phyloP scores from a whole-genome alignment of 2,113 vertebrate genomes.

The Bujurquina vittata region DNA sequence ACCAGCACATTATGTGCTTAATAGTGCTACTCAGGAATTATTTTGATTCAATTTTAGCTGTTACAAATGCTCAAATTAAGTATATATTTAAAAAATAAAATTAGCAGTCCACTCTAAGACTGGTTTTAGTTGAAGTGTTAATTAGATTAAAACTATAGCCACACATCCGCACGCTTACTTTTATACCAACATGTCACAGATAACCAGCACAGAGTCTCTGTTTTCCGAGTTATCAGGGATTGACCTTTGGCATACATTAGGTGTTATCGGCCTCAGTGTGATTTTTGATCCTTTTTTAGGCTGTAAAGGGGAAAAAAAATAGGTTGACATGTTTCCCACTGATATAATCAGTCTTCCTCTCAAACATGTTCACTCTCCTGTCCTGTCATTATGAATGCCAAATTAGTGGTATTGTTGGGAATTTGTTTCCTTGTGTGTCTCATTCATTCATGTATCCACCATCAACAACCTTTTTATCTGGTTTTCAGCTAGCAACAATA shows the following conservation, averaged over 20 bases:
- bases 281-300: neutral
- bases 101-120: neutral
- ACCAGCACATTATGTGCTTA: neutral
- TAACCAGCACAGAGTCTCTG: constrained; percentile 10
- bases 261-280: constrained; percentile 2
- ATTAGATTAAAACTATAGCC: neutral
- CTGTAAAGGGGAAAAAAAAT: neutral
- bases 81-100: neutral
- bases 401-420: neutral
- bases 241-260: constrained; percentile 18
- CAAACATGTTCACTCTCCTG: neutral
- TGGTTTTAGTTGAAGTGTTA: neutral
- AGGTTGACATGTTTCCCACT: neutral
- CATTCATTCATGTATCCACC: no score
- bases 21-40: neutral
- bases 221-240: constrained; percentile 43
- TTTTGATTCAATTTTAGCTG: neutral
- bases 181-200: constrained; percentile 11
- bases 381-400: neutral
- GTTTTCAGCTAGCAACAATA: no score
- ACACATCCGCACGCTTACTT: neutral
- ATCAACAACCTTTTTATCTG: no score
- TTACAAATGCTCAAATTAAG: neutral
- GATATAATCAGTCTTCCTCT: constrained; percentile 13
- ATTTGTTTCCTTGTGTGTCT: neutral